Base-by-base conservation (phyloP, 2,888 invertebrate genomes). In the Megaustenia siamemsis region DNA sequence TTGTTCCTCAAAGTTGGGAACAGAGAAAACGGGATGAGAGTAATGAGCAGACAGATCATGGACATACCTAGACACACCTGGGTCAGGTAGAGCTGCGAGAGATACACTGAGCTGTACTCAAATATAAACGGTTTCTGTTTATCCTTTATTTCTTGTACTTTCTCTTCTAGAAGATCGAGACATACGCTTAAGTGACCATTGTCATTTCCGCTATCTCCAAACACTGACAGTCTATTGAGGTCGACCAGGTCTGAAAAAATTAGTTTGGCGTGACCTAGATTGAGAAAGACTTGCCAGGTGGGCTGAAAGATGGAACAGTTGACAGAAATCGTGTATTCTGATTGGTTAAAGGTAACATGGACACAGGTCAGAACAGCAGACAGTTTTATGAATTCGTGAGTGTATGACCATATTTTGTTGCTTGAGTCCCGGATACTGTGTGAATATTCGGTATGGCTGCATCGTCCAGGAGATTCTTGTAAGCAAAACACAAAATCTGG, bases 1-100 rank as follows among this genome's bases (percentile, higher is more conserved):
- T 43, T 28, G 69, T 66, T 85, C 15, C 85, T 81, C 24, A 85
- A 38, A 1, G 53, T 6, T 21, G 49, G 0, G n/a, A 68, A 81
- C 1, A 76, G 32, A 49, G 43, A 40, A 56, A 76, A 85, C 18
- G 77, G 68, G 0, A 81, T 28, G n/a, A 85, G 0, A 1, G 85
- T 85, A 0, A 68, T n/a, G 8, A 76, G 5, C 12, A 85, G 69
- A 43, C 68, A 66, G 0, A 85, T 4, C 68, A 85, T 35, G 8
- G 85, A 85, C 32, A 71, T 15, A 12, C 75, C 15, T 32, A 76
- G 1, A 32, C 75, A 81, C 0, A 81, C 28, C 12, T 81, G 60
- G 4, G 85, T 85, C 10, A 81, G 53, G 24, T 81, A 76, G 45
- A 76, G 77, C 28, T 43, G 76, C 49, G 35, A 68, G n/a, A 45